phyloP scores from a whole-genome alignment of 1,140 invertebrate species.

The Muscidifurax raptorellus region DNA sequence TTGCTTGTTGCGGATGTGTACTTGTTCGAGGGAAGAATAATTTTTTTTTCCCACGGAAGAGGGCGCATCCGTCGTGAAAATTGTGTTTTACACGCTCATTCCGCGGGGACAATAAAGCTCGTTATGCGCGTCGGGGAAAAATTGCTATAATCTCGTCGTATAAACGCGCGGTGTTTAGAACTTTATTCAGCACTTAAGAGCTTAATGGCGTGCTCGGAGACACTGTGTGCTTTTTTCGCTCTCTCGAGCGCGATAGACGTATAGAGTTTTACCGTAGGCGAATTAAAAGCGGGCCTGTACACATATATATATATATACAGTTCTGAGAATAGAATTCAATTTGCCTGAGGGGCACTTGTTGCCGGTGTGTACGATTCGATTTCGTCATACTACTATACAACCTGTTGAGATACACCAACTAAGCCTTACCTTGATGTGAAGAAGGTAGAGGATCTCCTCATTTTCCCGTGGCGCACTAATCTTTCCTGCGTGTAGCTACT shows the following conservation, averaged over 20 bases:
- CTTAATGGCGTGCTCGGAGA: conserved; percentile 10
- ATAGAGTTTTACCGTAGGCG: too few species aligned
- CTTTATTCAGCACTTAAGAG: conserved; percentile 36
- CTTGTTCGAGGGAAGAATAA: neutral
- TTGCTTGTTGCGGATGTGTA: too few species aligned
- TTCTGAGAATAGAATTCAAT: neutral
- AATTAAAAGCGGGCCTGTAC: too few species aligned
- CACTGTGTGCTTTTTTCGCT: conserved; percentile 11
- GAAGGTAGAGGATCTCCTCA: conserved; percentile 70
- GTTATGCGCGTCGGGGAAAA: conserved; percentile 36
- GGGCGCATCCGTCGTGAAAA: neutral
- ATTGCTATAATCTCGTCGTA: conserved; percentile 37
- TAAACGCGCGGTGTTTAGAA: conserved; percentile 25
- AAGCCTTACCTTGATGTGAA: conserved; percentile 71
- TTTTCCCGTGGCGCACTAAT: conserved; percentile 72
- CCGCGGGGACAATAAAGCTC: neutral
- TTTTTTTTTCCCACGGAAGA: neutral
- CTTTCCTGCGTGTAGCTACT: conserved; percentile 67
- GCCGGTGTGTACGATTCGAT: too few species aligned
- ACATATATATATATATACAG: too few species aligned
- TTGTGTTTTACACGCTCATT: neutral
- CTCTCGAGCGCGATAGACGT: conserved; percentile 16
- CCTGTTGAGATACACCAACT: too few species aligned
- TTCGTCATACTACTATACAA: neutral
- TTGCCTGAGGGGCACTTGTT: too few species aligned